Evolutionary conservation across 2,888 invertebrate genomes (phyloP), one percentile per base, ranked within the genome.

Genomic region (Epirrita christyi): DNA sequence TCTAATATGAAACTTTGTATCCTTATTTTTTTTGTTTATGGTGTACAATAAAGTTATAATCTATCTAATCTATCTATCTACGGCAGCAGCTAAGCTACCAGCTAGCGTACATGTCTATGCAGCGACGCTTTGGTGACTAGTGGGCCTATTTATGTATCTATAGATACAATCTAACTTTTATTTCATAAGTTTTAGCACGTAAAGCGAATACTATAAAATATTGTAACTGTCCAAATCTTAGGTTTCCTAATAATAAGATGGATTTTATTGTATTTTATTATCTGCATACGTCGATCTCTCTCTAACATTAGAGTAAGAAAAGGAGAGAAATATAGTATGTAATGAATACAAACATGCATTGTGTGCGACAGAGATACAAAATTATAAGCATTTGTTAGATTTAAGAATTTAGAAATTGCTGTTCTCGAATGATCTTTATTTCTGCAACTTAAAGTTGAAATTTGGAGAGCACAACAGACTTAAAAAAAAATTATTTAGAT

Each of bases 381-480:
- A 55, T 49, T 41, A 10, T 45, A 34, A 40, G 62, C 62, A 63
- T 63, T 63, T 63, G 27, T 54, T 63, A 59, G 53, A 36, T 38
- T 44, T 53, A 46, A 47, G 42, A 43, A n/a, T 36, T 50, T 7
- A 14, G 7, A 38, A 11, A 11, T 6, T 7, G 14, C 13, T 38
- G 38, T 38, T 13, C 41, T 4, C 7, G 0, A 13, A 8, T 40
- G 14, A 40, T 8, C 15, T 15, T 40, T 14, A 14, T 40, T 41
- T 5, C 38, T 14, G 38, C 14, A 38, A 38, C 38, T 38, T 14
- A 14, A 36, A 36, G 36, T 36, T 36, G 36, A 32, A 32, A 9
- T 6, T 5, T 32, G 9, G 0, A 32, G 32, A n/a, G n/a, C n/a
- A n/a, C n/a, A n/a, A n/a, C n/a, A n/a, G n/a, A n/a, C n/a, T n/a